Base-by-base conservation (phyloP, 2,113 vertebrate genomes). In the Leuciscus idus region DNA sequence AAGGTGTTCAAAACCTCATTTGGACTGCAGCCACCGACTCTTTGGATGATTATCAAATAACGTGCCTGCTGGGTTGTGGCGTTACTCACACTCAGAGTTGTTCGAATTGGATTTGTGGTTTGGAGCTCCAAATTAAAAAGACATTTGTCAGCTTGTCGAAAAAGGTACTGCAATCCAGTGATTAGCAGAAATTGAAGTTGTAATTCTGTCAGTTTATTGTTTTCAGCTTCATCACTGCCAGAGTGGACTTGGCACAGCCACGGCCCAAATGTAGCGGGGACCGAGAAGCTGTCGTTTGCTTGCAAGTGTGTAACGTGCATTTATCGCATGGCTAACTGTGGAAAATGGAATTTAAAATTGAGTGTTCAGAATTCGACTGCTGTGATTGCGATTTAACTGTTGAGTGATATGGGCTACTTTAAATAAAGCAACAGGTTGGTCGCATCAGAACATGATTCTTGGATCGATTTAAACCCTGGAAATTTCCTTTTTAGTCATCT, bases 401-500 rank as follows among this genome's bases (percentile, higher is more conserved):
- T 68, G 48, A 80, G 8, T 85, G 73, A 80, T 57, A 26, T 62
- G 74, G 39, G 26, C 19, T 10, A 36, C 46, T 68, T 82, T 68
- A 72, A 28, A 78, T 88, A 64, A 43, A 80, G 39, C 62, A 85
- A 48, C 55, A 76, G 13, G 39, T 30, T 43, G n/a, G 33, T 11
- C 3, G 19, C 75, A 57, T 50, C 7, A 66, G 30, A 75, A 9
- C 36, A 26, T 28, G 4, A 77, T 50, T 15, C 10, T 36, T 26
- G 50, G 76, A 39, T 62, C 80, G 17, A 64, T 84, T 15, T 64
- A 30, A 55, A 64, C 23, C 79, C 21, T 50, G 52, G 33, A 33
- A 77, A 48, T 76, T 19, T 86, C 83, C 80, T 83, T 46, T 89
- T 87, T 89, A 88, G 89, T 91, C 89, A 86, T 86, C 83, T 89